Percentiles rank a stretch among this genome's conserved stretches.
Conservation (phyloP, 2,888 invertebrate genomes). For the Drosophila pegasa region DNA sequence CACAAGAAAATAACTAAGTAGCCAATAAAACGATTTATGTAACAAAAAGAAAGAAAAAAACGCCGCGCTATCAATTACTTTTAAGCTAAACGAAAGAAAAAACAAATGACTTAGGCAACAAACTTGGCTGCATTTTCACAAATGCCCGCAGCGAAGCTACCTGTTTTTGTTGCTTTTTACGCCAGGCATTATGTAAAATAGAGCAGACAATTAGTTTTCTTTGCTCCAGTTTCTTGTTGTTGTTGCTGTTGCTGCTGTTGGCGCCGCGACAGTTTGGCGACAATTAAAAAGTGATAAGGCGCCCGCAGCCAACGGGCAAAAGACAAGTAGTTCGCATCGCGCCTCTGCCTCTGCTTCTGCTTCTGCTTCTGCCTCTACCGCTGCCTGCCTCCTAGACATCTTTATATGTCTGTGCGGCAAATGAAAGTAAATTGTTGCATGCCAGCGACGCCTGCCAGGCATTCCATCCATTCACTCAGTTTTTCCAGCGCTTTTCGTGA, state of each 20-base stretch:
- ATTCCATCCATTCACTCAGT: constrained; percentile 73
- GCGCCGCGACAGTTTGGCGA: constrained; percentile 58
- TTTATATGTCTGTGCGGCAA: constrained; percentile 45
- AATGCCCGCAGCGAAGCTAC: constrained; percentile 27
- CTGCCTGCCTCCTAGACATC: constrained; percentile 9
- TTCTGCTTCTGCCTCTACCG: too few relatives aligned
- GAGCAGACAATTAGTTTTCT: constrained; percentile 83
- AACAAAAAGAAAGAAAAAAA: neutral
- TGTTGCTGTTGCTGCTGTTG: constrained; percentile 4
- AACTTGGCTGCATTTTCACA: constrained; percentile 46
- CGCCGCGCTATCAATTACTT: neutral
- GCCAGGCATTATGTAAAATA: constrained; percentile 82
- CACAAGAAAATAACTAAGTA: neutral
- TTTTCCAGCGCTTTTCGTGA: constrained; percentile 49
- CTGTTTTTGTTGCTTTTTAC: too few relatives aligned
- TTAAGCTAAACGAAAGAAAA: constrained; percentile 20
- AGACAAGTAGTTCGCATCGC: constrained; percentile 19
- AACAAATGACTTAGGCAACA: constrained; percentile 77
- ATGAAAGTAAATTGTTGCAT: constrained; percentile 79
- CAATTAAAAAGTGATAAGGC: constrained; percentile 73
- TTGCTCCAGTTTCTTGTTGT: constrained; percentile 78
- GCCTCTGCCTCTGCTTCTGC: too few relatives aligned
- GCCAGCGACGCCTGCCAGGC: constrained; percentile 56
- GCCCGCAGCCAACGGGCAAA: constrained; percentile 56
- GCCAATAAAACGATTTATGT: constrained; percentile 16